Evolutionary conservation across 2,888 invertebrate genomes (phyloP), one percentile per base, ranked within the genome.

Genomic region (Nomada hirtipes): DNA sequence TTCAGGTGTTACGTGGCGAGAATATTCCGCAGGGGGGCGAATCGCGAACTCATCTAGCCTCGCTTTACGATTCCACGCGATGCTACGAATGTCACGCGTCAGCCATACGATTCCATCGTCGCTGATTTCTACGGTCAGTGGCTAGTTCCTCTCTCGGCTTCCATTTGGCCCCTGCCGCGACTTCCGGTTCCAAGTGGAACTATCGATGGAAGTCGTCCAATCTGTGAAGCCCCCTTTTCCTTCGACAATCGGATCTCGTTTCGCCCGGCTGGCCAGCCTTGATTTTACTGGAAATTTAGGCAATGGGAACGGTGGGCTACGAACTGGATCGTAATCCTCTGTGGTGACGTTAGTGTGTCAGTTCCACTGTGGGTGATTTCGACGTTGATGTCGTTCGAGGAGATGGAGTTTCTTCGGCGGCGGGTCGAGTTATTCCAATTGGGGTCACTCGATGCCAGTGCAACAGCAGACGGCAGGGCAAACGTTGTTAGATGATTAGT

Each of bases 211-310:
- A 86, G 50, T 86, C 86, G 86, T 85, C 86, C 89, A 88, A 90
- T 89, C 85, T 85, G 86, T 84, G 68, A 36, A 2, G 1, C 82
- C 63, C 29, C 50, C 63, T 50, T n/a, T 61, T 42, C 47, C 72
- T 15, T 15, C 88, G 90, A 91, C 92, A 91, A 92, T 93, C 90
- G 92, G 91, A 92, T 92, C 92, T 91, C 91, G 91, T 88, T 92
- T 91, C 90, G 88, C 84, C 84, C 67, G 57, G 36, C 52, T 65
- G 73, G 50, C 50, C 64, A 55, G 76, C 67, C 50, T 76, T 53
- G 70, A 78, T 79, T 81, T 61, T 72, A 69, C 52, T 65, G 57
- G 64, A 77, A 77, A 72, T 77, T 78, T 78, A 63, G 77, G 53
- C 61, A 68, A 72, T 23, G 63, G 53, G 63, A 60, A 26, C 44